Conservation (phyloP, 2,113 vertebrate genomes). For the Lepisosteus oculatus region DNA sequence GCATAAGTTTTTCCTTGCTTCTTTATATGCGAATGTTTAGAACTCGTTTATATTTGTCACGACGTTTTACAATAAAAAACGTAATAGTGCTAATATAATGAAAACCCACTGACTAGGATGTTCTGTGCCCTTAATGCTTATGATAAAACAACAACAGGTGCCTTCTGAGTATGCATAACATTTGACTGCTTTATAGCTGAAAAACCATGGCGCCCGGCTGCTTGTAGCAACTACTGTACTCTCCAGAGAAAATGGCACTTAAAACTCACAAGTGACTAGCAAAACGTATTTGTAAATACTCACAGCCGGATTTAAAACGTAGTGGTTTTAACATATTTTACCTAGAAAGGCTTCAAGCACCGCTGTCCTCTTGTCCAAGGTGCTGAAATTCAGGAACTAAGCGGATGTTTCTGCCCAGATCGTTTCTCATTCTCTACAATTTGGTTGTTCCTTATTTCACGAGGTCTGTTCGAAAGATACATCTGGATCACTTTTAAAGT, state of each 20-base stretch:
- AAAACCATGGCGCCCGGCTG: neutral
- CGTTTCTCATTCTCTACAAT: neutral
- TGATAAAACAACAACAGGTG: slow-evolving; percentile 44
- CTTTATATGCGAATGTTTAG: too few species aligned
- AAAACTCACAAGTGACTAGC: neutral
- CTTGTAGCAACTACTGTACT: slow-evolving; percentile 3
- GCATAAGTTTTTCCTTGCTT: neutral
- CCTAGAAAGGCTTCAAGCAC: neutral
- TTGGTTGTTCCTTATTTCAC: neutral
- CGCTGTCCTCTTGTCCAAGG: slow-evolving; percentile 40
- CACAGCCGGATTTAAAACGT: neutral
- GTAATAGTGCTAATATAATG: too few species aligned
- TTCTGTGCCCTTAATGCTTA: slow-evolving; percentile 13
- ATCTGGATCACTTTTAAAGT: neutral
- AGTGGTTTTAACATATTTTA: slow-evolving; percentile 5
- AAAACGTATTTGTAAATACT: neutral
- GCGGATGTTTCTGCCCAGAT: neutral
- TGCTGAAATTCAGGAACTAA: slow-evolving; percentile 35
- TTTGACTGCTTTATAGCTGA: slow-evolving; percentile 10
- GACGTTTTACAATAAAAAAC: too few species aligned
- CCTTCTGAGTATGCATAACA: slow-evolving; percentile 30
- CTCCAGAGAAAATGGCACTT: slow-evolving; percentile 13
- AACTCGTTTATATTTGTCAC: too few species aligned
- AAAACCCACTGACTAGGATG: neutral
- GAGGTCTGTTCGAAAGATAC: neutral